These are phyloP conservation scores for Platycnemis pennipes DNA, from an alignment of 2,888 invertebrate genomes.

Conservation along the genomic window DNA sequence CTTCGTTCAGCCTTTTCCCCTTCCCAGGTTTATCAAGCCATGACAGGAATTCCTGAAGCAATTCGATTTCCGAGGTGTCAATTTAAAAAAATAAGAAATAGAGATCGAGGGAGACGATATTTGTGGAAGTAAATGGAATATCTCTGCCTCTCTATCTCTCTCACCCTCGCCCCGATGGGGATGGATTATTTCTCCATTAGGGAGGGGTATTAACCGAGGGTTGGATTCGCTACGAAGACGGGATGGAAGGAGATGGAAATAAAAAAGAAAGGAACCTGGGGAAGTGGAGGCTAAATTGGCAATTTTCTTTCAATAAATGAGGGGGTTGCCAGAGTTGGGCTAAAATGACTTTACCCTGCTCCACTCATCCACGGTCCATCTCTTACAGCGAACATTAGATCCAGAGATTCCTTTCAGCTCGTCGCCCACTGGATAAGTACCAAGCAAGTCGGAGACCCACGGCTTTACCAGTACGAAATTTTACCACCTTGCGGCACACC, in stretches of 20 bases:
- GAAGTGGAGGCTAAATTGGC: background rate
- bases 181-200: background rate
- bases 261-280: background rate
- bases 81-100: background rate
- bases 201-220: background rate
- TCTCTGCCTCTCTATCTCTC: background rate
- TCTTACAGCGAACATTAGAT: background rate
- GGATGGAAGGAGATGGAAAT: background rate
- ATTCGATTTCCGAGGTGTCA: background rate
- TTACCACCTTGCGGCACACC: too few species aligned
- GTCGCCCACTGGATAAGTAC: background rate
- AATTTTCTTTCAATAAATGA: background rate
- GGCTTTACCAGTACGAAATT: too few species aligned
- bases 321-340: background rate
- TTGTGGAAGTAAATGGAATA: background rate
- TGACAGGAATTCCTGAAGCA: background rate
- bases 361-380: background rate
- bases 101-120: background rate
- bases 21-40: background rate
- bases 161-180: background rate
- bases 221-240: too few species aligned
- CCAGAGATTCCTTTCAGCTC: background rate
- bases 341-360: background rate
- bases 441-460: too few species aligned
- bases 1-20: background rate